Evolutionary conservation across 2,113 vertebrate species (phyloP).

Genomic region (Lophius piscatorius): DNA sequence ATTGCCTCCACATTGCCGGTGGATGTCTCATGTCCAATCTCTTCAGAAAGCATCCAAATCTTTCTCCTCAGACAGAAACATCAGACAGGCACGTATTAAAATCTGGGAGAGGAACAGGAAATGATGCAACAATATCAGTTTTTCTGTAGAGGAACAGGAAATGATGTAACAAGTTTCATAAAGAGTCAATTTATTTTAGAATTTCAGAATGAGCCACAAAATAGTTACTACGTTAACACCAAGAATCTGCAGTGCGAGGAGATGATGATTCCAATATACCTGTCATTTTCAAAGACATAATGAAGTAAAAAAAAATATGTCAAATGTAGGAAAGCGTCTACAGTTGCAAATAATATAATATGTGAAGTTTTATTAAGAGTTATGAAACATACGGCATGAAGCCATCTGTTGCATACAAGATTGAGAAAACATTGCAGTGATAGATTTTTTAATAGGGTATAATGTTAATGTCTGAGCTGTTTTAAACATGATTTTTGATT

Average conservation of each 20-base stretch:
- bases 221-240: no score
- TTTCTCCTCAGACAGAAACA: not conserved
- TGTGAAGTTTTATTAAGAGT: not conserved
- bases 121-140: no score
- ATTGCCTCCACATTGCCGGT: conserved; percentile 16
- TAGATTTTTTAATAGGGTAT: not conserved
- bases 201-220: no score
- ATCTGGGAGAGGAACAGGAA: no score
- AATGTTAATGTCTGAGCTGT: not conserved
- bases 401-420: conserved; percentile 12
- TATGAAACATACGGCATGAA: conserved; percentile 2
- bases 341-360: not conserved
- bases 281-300: no score
- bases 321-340: not conserved
- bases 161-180: no score
- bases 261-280: no score
- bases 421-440: not conserved
- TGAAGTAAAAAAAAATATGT: no score
- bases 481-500: not conserved
- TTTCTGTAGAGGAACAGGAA: no score
- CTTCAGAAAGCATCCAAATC: conserved; percentile 6
- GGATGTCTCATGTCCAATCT: conserved; percentile 26
- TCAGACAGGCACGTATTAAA: not conserved
- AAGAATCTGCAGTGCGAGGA: no score
- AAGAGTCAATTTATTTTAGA: no score